A percentile compares a stretch with the other conserved stretches of the same genome.
Evolutionary conservation across 2,113 vertebrate species (phyloP).

Genomic region (Ictalurus punctatus): DNA sequence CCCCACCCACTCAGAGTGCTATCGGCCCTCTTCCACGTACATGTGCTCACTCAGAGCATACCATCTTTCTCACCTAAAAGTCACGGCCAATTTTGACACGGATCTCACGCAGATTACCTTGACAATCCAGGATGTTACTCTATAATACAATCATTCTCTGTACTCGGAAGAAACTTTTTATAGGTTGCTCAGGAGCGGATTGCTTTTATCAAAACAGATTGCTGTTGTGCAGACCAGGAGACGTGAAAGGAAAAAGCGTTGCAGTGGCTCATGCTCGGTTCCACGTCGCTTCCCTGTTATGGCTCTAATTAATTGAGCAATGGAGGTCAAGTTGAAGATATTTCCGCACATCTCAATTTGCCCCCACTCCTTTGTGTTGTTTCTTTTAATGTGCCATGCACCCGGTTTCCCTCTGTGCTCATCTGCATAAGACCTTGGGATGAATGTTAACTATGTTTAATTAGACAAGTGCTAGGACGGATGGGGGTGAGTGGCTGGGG

Average conservation of each 20-base stretch:
- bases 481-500: constrained; percentile 68
- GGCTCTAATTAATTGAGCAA: constrained; percentile 80
- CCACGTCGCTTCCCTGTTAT: constrained; percentile 73
- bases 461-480: constrained; percentile 77
- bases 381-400: constrained; percentile 76
- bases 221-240: constrained; percentile 56
- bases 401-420: constrained; percentile 73
- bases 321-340: constrained; percentile 78
- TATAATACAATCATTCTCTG: background rate
- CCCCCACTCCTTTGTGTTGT: constrained; percentile 67
- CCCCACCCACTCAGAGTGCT: background rate
- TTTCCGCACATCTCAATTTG: constrained; percentile 74
- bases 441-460: constrained; percentile 83
- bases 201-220: constrained; percentile 31
- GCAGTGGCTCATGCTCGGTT: constrained; percentile 71
- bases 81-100: background rate
- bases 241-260: constrained; percentile 49
- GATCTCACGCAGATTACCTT: constrained; percentile 28
- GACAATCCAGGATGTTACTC: constrained; percentile 32
- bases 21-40: background rate
- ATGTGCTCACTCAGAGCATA: background rate
- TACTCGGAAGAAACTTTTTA: constrained; percentile 10
- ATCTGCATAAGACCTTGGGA: constrained; percentile 83
- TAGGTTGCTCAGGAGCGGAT: constrained; percentile 14
- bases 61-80: background rate